Evolutionary conservation across 2,113 vertebrate genomes (phyloP), one percentile per base, ranked within the genome.

Genomic region (Pollachius pollachius): DNA sequence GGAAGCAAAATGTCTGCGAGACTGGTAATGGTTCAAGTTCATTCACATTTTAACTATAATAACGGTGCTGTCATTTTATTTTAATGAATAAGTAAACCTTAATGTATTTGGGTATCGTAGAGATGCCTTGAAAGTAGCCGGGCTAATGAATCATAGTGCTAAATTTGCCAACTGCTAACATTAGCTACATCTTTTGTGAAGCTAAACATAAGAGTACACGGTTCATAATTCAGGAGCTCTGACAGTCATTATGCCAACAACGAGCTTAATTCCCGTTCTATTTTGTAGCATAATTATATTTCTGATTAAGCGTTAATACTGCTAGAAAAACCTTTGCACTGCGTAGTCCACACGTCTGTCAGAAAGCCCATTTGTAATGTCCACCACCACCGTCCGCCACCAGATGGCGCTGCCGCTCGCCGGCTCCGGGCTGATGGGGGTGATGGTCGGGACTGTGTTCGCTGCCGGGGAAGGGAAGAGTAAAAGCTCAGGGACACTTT

Each of bases 361-460:
- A 13, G 41, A 48, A 7, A 48, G 8, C 9, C 5, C 57, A 5
- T 57, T 15, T 15, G n/a, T 15, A 17, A 15, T 57, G 15, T 4
- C 5, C 1, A 57, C n/a, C 54, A 57, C 18, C 15, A 8, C 16
- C 13, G 1, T 56, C 3, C 1, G 25, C 70, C 81, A 4, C 69
- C 82, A 97, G 96, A 90, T 94, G 88, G 88, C 93, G 81, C 88
- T 87, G 69, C 91, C 90, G 17, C 87, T 86, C 65, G 79, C 89
- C 30, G 75, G 89, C 76, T 92, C 95, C 1, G 91, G 87, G 56
- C 82, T 93, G 68, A 74, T 93, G 78, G 85, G 85, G 58, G 84
- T 94, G 52, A 73, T 94, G 77, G 77, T 91, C 65, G 66, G 92
- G 76, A 91, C 88, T 2, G 93, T 94, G 68, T 90, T 91, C 83